Evolutionary conservation across 2,797 vertebrate species (phyloP).

Genomic region (Ctenopoma multispine): DNA sequence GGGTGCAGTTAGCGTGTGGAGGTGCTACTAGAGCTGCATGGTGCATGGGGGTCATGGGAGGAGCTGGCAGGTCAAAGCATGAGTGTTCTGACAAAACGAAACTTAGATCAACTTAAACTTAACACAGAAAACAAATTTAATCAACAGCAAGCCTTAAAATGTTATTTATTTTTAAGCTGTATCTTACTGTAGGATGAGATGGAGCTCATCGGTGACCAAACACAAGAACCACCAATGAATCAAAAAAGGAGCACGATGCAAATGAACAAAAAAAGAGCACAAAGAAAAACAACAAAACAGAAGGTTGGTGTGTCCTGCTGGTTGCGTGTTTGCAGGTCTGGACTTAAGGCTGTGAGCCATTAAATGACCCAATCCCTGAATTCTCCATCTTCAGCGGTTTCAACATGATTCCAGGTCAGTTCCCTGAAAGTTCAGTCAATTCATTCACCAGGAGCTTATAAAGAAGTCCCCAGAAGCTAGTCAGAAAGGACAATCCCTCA

Average conservation of each 20-base stretch:
- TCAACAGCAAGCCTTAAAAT: constrained; percentile 4
- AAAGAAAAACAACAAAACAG: constrained; percentile 17
- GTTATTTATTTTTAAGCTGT: background rate
- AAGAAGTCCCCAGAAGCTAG: background rate
- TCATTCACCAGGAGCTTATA: background rate
- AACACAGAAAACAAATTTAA: constrained; percentile 4
- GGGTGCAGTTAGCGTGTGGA: constrained; percentile 36
- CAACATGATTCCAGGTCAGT: background rate
- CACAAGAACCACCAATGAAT: background rate
- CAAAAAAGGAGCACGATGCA: constrained; percentile 11
- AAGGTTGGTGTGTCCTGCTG: constrained; percentile 22
- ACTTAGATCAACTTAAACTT: constrained; percentile 19
- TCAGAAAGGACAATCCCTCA: background rate
- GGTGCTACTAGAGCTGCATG: constrained; percentile 27
- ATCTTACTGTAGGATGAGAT: background rate
- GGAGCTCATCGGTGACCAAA: background rate
- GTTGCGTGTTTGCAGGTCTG: constrained; percentile 44
- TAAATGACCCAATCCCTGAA: constrained; percentile 29
- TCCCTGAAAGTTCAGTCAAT: background rate
- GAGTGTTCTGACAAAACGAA: constrained; percentile 22
- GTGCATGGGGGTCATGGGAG: constrained; percentile 14
- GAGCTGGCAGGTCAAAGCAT: constrained; percentile 22
- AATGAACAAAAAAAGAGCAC: constrained; percentile 35
- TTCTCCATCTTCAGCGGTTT: constrained; percentile 7
- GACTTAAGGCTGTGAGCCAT: background rate